A percentile compares a stretch with the other conserved stretches of the same genome.
These are phyloP conservation scores for Varanus salvator DNA, from an alignment of 2,113 vertebrate species.

Conservation along the genomic window DNA sequence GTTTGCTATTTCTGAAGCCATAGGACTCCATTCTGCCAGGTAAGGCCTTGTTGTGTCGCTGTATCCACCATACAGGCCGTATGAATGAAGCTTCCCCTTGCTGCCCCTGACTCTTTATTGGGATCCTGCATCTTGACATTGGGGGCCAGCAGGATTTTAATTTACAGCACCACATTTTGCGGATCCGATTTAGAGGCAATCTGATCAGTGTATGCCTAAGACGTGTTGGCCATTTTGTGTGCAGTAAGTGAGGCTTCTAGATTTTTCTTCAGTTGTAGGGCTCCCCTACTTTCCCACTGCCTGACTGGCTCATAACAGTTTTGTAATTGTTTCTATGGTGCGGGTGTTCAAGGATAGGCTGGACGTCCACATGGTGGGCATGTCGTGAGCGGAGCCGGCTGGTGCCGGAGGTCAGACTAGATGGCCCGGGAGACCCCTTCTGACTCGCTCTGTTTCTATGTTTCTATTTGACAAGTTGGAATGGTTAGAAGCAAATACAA, in stretches of 20 bases:
- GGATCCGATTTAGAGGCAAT: background rate
- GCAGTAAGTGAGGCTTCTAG: background rate
- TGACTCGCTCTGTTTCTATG: too few species aligned
- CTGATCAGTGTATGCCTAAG: background rate
- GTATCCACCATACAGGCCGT: background rate
- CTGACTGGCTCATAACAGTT: background rate
- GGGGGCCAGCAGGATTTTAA: background rate
- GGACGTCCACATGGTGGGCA: too few species aligned
- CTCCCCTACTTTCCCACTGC: background rate
- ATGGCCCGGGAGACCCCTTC: too few species aligned
- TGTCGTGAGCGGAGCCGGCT: too few species aligned
- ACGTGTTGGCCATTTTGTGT: background rate
- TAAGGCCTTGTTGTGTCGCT: background rate
- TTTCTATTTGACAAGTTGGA: background rate
- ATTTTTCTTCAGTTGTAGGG: background rate
- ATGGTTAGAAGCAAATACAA: background rate
- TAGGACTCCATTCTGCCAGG: background rate
- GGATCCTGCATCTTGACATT: background rate
- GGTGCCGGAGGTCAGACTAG: too few species aligned
- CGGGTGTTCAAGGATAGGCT: too few species aligned
- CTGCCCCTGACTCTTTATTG: background rate
- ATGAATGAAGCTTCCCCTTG: background rate
- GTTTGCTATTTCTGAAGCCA: background rate
- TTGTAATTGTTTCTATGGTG: too few species aligned
- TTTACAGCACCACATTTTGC: background rate